phyloP scores from a whole-genome alignment of 2,113 vertebrate species.

The Thunnus maccoyii region DNA sequence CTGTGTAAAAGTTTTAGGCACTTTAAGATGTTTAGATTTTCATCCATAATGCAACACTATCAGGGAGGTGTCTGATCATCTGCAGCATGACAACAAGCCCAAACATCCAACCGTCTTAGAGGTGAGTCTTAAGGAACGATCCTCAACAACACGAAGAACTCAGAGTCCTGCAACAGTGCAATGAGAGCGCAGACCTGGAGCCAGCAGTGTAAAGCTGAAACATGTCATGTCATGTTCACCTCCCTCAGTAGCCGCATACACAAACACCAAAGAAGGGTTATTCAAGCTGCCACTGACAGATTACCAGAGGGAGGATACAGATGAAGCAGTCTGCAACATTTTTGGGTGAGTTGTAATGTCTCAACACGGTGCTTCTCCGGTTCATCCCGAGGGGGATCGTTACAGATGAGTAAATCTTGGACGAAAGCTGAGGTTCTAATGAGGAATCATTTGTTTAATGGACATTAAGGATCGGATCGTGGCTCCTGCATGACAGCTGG shows the following conservation, averaged over 20 bases:
- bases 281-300: conserved; percentile 4
- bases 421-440: background rate
- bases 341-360: background rate
- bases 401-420: too few relatives aligned
- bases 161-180: too few relatives aligned
- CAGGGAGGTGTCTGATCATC: too few relatives aligned
- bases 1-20: too few relatives aligned
- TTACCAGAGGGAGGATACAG: background rate
- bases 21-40: too few relatives aligned
- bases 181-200: too few relatives aligned
- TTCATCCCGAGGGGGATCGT: too few relatives aligned
- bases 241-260: background rate
- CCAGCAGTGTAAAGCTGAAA: background rate
- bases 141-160: too few relatives aligned
- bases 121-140: too few relatives aligned
- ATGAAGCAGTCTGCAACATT: conserved; percentile 3
- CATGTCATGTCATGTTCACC: background rate
- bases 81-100: too few relatives aligned
- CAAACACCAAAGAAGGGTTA: background rate
- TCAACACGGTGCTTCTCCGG: background rate
- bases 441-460: background rate
- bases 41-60: too few relatives aligned
- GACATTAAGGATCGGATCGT: background rate
- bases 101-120: too few relatives aligned
- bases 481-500: background rate